Percentiles rank a stretch among this genome's conserved stretches.
Evolutionary conservation across 1,140 invertebrate genomes (phyloP).

Genomic region (Kradibia gibbosae): DNA sequence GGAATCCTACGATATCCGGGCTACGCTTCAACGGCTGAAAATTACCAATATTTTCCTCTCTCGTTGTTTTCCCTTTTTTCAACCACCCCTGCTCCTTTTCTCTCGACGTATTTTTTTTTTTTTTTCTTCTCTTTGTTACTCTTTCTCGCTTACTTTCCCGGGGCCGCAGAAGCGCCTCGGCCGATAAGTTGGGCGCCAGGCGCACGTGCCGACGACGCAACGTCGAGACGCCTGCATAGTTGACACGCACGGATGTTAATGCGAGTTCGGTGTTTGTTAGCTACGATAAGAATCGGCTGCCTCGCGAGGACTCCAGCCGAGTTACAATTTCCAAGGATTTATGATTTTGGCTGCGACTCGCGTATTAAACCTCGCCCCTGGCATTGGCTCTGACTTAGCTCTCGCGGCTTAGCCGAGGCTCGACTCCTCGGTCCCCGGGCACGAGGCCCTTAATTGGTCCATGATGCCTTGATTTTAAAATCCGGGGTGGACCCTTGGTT

Average conservation of each 20-base stretch:
- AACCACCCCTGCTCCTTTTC: too few relatives aligned
- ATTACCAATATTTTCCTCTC: slow-evolving; percentile 38
- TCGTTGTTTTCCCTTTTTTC: too few relatives aligned
- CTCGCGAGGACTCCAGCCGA: background rate
- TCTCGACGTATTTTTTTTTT: too few relatives aligned
- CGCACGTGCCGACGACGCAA: slow-evolving; percentile 22
- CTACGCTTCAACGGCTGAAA: background rate
- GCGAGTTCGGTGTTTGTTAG: slow-evolving; percentile 44
- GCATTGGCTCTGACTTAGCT: slow-evolving; percentile 16
- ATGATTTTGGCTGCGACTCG: slow-evolving; percentile 22
- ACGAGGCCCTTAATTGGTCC: too few relatives aligned
- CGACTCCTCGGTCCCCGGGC: too few relatives aligned
- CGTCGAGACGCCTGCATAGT: slow-evolving; percentile 13
- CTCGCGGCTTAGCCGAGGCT: too few relatives aligned
- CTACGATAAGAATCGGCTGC: slow-evolving; percentile 39
- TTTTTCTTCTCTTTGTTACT: too few relatives aligned
- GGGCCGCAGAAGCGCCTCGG: background rate
- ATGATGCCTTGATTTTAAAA: too few relatives aligned
- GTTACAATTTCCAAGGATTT: background rate
- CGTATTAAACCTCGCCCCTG: slow-evolving; percentile 17
- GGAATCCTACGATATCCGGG: slow-evolving; percentile 17
- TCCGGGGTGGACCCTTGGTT: too few relatives aligned
- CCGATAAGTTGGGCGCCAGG: slow-evolving; percentile 37
- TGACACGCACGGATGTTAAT: slow-evolving; percentile 34
- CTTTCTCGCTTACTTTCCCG: background rate